Conservation (phyloP, 2,888 invertebrate genomes). For the Agrochola litura region DNA sequence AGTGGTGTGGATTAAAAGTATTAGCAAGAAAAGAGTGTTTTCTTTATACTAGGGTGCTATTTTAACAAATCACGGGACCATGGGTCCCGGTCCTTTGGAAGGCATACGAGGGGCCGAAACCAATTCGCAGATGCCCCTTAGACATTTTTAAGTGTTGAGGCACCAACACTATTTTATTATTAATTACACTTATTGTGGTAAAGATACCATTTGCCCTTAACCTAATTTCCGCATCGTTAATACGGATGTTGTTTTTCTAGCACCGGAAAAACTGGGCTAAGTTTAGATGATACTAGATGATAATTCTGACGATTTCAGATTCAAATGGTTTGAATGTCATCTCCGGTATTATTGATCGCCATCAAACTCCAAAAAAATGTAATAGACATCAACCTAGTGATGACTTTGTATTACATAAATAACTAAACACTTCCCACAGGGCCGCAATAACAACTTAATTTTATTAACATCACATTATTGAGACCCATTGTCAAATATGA, state of each 20-base stretch:
- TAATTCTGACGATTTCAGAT: not conserved
- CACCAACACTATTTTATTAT: too few species aligned
- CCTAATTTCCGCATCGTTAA: not conserved
- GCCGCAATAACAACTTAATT: slow-evolving; percentile 24
- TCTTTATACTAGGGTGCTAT: too few species aligned
- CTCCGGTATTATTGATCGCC: not conserved
- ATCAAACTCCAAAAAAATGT: not conserved
- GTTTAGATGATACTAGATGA: not conserved
- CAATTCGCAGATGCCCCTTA: too few species aligned
- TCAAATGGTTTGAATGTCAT: slow-evolving; percentile 3
- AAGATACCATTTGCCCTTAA: too few species aligned
- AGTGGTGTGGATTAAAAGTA: too few species aligned
- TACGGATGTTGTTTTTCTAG: too few species aligned
- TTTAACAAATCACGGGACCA: too few species aligned
- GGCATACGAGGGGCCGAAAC: too few species aligned
- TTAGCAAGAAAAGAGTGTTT: too few species aligned
- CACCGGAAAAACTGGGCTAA: not conserved
- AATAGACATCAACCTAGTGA: not conserved
- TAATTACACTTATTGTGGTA: too few species aligned
- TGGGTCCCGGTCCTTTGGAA: too few species aligned
- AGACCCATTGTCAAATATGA: slow-evolving; percentile 46
- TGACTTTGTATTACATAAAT: not conserved
- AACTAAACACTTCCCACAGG: slow-evolving; percentile 6
- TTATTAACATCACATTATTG: slow-evolving; percentile 1
- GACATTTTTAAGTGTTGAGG: too few species aligned